Evolutionary conservation across 2,888 invertebrate genomes (phyloP).

Genomic region (Tromatobia lineatoria): DNA sequence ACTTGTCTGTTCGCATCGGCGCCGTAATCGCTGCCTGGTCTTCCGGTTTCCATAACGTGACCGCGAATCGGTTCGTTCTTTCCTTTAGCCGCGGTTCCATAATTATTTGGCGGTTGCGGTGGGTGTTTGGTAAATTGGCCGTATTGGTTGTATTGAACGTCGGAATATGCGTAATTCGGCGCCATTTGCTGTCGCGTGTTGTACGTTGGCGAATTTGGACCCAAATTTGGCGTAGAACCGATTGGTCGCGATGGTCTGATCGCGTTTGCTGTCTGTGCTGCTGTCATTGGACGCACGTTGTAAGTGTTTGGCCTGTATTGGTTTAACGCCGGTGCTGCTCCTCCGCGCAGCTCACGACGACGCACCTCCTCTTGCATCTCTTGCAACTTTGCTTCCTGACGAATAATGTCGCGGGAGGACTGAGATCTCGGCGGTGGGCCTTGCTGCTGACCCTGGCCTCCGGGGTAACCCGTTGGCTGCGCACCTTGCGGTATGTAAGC

Average conservation of each 20-base stretch:
- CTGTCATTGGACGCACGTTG: slow-evolving; percentile 75
- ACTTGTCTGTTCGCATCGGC: slow-evolving; percentile 75
- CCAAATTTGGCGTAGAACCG: slow-evolving; percentile 81
- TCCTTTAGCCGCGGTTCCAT: slow-evolving; percentile 74
- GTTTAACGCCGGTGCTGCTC: slow-evolving; percentile 71
- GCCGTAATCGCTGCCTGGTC: slow-evolving; percentile 62
- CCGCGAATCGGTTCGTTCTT: slow-evolving; percentile 74
- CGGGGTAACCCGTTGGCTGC: slow-evolving; percentile 74
- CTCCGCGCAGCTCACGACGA: slow-evolving; percentile 86
- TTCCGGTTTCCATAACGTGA: slow-evolving; percentile 64
- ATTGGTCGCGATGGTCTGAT: slow-evolving; percentile 77
- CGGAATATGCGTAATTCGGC: slow-evolving; percentile 77
- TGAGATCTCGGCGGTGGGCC: slow-evolving; percentile 84
- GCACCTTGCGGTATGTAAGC: slow-evolving; percentile 85
- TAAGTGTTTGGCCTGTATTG: slow-evolving; percentile 80
- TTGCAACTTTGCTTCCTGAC: slow-evolving; percentile 89
- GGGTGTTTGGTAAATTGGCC: slow-evolving; percentile 78
- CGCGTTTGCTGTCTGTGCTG: slow-evolving; percentile 77
- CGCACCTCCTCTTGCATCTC: slow-evolving; percentile 94
- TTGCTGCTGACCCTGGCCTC: slow-evolving; percentile 78
- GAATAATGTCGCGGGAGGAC: slow-evolving; percentile 86
- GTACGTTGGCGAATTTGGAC: slow-evolving; percentile 76
- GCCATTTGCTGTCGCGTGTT: slow-evolving; percentile 62
- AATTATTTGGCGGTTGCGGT: slow-evolving; percentile 74
- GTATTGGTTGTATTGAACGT: slow-evolving; percentile 79